Evolutionary conservation across 1,140 invertebrate species (phyloP), one percentile per base, ranked within the genome.

Genomic region (Lepidurus packardi): DNA sequence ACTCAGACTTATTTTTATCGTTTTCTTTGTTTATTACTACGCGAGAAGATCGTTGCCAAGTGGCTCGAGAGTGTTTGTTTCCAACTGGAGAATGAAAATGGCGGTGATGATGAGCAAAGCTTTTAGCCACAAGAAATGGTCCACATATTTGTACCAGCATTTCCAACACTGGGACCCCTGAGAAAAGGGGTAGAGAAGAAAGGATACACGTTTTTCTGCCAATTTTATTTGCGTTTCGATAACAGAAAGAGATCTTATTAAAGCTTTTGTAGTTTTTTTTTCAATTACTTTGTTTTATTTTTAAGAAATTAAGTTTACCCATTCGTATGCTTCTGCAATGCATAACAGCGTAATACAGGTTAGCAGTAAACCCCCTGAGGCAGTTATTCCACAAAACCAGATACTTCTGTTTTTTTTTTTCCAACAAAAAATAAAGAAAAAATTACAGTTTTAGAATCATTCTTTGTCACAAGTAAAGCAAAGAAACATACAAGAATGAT

Each of bases 71-170:
- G 53, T 65, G 53, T 65, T 65, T 65, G 53, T 65, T 16, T 65
- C 53, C 53, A 65, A 16, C 53, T 65, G 53, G 0, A 82, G 47
- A 42, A 79, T 79, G 25, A 80, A 24, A 43, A 78, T 43, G 34
- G 80, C 80, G 42, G 83, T 76, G 16, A 82, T 81, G 73, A 84
- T 80, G 65, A 83, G 53, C 80, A 73, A 83, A 79, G 75, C 82
- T 75, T 9, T 81, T 80, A 16, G 83, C 80, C 16, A 83, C 77
- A 5, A 82, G 75, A 21, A 82, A 79, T 10, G 82, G 80, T n/a
- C 78, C 78, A 41, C 80, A 78, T 43, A 80, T 80, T 77, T 44
- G 47, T 21, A 75, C 74, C 41, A 75, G 41, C 41, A 21, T n/a
- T 65, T 21, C 53, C 16, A 13, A 65, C 13, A 16, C 21, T 65